Evolutionary conservation across 1,140 invertebrate genomes (phyloP), one percentile per base, ranked within the genome.

Genomic region (Gonioctena quinquepunctata): DNA sequence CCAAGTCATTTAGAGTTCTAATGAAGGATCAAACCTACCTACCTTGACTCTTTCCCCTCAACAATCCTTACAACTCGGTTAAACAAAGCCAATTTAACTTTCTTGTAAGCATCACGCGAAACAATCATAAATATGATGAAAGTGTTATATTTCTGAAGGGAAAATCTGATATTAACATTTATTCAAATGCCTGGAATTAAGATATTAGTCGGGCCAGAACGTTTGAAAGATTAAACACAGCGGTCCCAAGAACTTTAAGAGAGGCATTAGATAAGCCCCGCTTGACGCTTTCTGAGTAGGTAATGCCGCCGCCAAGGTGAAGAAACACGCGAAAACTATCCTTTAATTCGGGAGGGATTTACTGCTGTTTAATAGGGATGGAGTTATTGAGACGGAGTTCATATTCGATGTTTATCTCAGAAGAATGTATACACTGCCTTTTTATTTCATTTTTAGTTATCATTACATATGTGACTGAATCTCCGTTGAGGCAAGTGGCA

Each of bases 171-270:
- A 77, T 77, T 75, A 77, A 75, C 76, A 77, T 77, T 77, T 77
- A 77, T 77, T 77, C 73, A 77, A 77, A 77, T 77, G 72, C 71
- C 70, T 60, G 76, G 72, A 76, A 74, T 76, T 76, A 77, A 77
- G 76, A 74, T 76, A 77, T 77, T 77, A 77, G 70, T 68, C 64
- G 71, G 22, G 69, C 49, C 69, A 72, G 66, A 72, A 64, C 65
- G 67, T 63, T 63, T 68, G 66, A 68, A 77, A 76, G 74, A 76
- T 77, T 76, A 76, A 76, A 56, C 69, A 19, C 18, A 11, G 16
- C 21, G 33, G 33, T 42, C 33, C 33, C 33, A 42, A 42, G 33
- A 42, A 42, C 33, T 42, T 70, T 70, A 67, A 68, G 61, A 72
- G 59, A 68, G 70, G 72, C 73, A 69, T 76, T 75, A 77, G 73